Percentiles rank a stretch among this genome's conserved stretches.
phyloP scores from a whole-genome alignment of 2,113 vertebrate species.

The Speoplatyrhinus poulsoni region DNA sequence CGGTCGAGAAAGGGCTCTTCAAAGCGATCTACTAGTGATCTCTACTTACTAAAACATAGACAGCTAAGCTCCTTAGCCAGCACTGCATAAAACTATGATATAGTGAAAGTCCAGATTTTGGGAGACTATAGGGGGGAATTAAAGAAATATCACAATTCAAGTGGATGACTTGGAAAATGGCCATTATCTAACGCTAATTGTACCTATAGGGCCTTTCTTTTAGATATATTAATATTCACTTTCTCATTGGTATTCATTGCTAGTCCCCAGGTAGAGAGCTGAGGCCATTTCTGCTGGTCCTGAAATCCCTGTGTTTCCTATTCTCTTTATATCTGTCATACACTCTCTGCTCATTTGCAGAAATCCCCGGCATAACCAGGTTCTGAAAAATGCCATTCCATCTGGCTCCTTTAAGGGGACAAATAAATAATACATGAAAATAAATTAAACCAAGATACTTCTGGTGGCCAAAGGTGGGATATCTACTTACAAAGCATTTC shows the following conservation, averaged over 20 bases:
- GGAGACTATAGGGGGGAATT: constrained; percentile 61
- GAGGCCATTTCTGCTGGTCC: constrained; percentile 20
- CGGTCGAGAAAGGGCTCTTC: constrained; percentile 16
- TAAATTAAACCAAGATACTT: constrained; percentile 24
- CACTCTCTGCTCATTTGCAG: constrained; percentile 51
- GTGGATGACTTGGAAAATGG: constrained; percentile 39
- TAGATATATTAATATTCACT: constrained; percentile 56
- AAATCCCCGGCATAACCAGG: constrained; percentile 12
- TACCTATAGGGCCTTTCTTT: constrained; percentile 65
- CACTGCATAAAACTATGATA: constrained; percentile 34
- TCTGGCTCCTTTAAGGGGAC: neutral
- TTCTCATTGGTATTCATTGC: constrained; percentile 65
- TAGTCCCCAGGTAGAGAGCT: constrained; percentile 50
- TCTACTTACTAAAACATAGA: constrained; percentile 38
- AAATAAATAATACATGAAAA: neutral
- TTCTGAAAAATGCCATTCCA: constrained; percentile 15
- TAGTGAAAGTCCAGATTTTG: constrained; percentile 58
- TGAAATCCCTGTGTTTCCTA: constrained; percentile 35
- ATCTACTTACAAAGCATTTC: constrained; percentile 15
- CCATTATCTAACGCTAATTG: constrained; percentile 73
- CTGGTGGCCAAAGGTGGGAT: constrained; percentile 4
- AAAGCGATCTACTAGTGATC: constrained; percentile 8
- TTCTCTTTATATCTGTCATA: constrained; percentile 49
- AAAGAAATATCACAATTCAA: constrained; percentile 66
- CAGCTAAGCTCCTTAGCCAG: constrained; percentile 39